phyloP scores from a whole-genome alignment of 2,888 invertebrate genomes.

The Crepidodera aurea region DNA sequence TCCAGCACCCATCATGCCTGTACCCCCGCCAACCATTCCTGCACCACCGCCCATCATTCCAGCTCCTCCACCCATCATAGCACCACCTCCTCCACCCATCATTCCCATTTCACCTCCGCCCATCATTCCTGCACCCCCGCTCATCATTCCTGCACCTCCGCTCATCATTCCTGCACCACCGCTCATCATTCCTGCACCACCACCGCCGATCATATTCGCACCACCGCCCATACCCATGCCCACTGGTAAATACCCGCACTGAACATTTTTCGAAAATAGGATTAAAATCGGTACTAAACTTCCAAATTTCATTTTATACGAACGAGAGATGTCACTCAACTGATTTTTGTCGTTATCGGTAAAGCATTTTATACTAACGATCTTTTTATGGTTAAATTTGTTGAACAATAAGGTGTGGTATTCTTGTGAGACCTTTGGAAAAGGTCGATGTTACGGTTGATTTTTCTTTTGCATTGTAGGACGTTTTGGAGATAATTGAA shows the following conservation, averaged over 20 bases:
- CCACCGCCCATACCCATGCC: constrained; percentile 20
- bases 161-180: too few species aligned
- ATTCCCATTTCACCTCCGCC: constrained; percentile 18
- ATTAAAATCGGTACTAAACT: background rate
- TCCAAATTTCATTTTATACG: constrained; percentile 7
- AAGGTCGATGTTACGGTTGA: constrained; percentile 17
- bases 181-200: too few species aligned
- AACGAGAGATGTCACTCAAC: constrained; percentile 1
- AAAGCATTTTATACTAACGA: constrained; percentile 8
- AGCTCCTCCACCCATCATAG: background rate
- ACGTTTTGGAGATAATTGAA: constrained; percentile 2
- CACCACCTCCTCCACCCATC: background rate
- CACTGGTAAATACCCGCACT: constrained; percentile 15
- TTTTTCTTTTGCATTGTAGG: constrained; percentile 4
- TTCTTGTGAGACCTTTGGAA: constrained; percentile 1
- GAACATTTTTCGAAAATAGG: constrained; percentile 2
- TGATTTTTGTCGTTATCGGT: background rate
- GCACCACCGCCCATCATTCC: constrained; percentile 52
- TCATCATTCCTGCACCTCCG: too few species aligned
- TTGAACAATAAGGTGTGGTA: background rate
- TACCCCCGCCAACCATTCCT: constrained; percentile 53
- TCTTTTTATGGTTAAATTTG: constrained; percentile 4
- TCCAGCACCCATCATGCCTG: constrained; percentile 21
- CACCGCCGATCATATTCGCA: constrained; percentile 9
- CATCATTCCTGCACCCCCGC: constrained; percentile 31